Base-by-base conservation (phyloP, 2,797 vertebrate genomes). In the Otolemur crassicaudatus region DNA sequence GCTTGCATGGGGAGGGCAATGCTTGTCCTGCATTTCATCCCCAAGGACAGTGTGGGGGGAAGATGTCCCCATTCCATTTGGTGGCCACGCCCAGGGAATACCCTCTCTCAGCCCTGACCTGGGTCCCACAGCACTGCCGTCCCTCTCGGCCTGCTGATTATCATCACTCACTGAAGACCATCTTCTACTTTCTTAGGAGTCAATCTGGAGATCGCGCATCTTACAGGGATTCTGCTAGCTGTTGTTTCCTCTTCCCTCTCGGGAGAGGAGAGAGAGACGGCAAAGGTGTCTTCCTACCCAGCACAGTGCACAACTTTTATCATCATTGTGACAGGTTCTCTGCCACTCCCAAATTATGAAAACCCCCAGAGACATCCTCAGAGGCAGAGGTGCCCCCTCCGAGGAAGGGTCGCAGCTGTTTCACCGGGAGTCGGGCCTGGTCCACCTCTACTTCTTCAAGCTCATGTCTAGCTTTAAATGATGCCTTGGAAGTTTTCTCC, bases 381-480 rank as follows among this genome's bases (percentile, higher is more conserved):
- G 81, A 83, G 34, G 63, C 31, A 86, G 27, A 60, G 14, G 27
- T 23, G 8, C 5, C 23, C 19, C 3, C 49, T 34, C 23, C 4
- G 17, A 22, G 46, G 63, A 90, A 80, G 19, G 2, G 14, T 27
- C 16, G 58, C 6, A 37, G 14, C 49, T 43, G 22, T 56, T 91
- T 65, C 43, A 16, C 67, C 72, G 76, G 76, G 72, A 86, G 58
- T 40, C 13, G 73, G 85, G 63, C 34, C 14, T 27, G n/a, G 31
- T 19, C 7, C 37, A 75, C 25, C 46, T 80, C 31, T 34, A 22
- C 17, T 82, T 56, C 9, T 56, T 63, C 40, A 31, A 65, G 20
- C 20, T 93, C 43, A 70, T 56, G 72, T 77, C 31, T 23, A 91
- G 40, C n/a, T 94, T 76, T 83, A 89, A 69, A 82, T n/a, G 85